Percentiles rank a stretch among this genome's conserved stretches.
These are phyloP conservation scores for Pelodytes ibericus DNA, from an alignment of 2,797 vertebrate genomes.

Conservation along the genomic window DNA sequence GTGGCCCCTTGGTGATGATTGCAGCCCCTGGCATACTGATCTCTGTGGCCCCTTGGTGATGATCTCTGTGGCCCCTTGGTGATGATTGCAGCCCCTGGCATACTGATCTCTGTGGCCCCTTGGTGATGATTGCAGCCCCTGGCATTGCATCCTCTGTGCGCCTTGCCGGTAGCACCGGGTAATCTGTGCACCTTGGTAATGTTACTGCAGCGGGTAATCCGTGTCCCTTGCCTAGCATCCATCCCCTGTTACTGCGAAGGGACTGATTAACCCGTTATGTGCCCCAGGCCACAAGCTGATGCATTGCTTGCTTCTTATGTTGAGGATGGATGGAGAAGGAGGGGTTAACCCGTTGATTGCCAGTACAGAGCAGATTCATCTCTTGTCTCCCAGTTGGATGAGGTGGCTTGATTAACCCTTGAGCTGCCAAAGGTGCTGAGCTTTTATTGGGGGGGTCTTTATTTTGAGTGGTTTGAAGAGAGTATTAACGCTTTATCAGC, in stretches of 20 bases:
- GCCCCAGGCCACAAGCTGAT: not conserved
- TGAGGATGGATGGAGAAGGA: not conserved
- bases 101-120: no score
- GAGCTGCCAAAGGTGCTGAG: not conserved
- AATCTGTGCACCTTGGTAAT: no score
- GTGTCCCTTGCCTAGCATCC: not conserved
- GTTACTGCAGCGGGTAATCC: slow-evolving; percentile 16
- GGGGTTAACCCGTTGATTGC: not conserved
- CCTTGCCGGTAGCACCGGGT: no score
- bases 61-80: no score
- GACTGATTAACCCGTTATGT: slow-evolving; percentile 15
- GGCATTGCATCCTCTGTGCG: no score
- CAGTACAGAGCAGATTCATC: not conserved
- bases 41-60: no score
- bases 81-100: no score
- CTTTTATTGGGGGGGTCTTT: not conserved
- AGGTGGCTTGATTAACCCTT: not conserved
- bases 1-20: no score
- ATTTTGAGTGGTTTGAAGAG: not conserved
- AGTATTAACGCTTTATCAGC: not conserved
- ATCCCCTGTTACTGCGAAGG: slow-evolving; percentile 1
- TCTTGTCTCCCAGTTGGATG: not conserved
- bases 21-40: no score
- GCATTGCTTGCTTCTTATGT: not conserved
- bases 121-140: no score